Conservation (phyloP, 2,797 vertebrate species). For the Takifugu ocellatus region DNA sequence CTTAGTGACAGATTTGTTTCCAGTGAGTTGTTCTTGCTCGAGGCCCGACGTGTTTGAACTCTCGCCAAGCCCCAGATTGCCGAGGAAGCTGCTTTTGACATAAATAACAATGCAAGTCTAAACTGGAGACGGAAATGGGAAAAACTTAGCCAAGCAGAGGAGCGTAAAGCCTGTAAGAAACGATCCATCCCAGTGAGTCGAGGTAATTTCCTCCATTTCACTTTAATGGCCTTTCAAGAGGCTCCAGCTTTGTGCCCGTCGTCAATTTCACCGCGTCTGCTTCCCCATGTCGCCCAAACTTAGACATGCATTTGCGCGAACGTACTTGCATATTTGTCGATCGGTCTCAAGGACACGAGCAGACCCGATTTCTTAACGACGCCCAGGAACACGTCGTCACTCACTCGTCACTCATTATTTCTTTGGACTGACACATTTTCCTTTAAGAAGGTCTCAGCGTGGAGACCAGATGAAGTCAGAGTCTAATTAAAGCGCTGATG, state of each 20-base stretch:
- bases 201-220: slow-evolving; percentile 38
- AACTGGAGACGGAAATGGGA: neutral
- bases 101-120: slow-evolving; percentile 10
- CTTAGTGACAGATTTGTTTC: slow-evolving; percentile 5
- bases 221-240: slow-evolving; percentile 39
- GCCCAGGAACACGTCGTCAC: neutral
- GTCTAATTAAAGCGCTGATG: slow-evolving; percentile 9
- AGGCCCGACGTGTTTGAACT: neutral
- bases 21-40: neutral
- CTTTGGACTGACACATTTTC: neutral
- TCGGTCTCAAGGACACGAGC: neutral
- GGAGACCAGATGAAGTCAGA: neutral
- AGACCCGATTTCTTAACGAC: slow-evolving; percentile 5
- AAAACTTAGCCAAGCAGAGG: neutral
- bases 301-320: slow-evolving; percentile 16
- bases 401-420: slow-evolving; percentile 20
- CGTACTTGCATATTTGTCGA: slow-evolving; percentile 29
- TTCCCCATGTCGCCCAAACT: slow-evolving; percentile 33
- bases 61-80: neutral
- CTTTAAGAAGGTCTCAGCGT: neutral
- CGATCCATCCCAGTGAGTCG: slow-evolving; percentile 33
- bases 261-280: slow-evolving; percentile 56
- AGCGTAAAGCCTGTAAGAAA: slow-evolving; percentile 21
- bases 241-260: slow-evolving; percentile 19
- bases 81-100: neutral